Evolutionary conservation across 2,888 invertebrate species (phyloP).

Genomic region (Ormyrus pomaceus): DNA sequence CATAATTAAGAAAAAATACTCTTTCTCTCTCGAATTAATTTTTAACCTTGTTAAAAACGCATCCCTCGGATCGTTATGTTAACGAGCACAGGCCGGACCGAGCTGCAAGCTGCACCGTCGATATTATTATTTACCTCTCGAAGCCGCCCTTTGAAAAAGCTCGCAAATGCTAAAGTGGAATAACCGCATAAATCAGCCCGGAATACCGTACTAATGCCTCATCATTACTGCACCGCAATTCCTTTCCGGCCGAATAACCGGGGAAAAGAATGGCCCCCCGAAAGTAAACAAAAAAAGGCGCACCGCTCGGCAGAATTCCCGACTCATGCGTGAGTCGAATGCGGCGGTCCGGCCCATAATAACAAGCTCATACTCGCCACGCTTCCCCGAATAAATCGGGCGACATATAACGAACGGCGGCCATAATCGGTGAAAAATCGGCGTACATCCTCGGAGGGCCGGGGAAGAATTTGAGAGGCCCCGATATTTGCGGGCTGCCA

Average conservation of each 20-base stretch:
- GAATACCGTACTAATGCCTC: neutral
- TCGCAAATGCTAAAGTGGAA: no score
- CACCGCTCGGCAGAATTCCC: no score
- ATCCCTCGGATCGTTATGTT: no score
- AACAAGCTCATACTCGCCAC: slow-evolving; percentile 30
- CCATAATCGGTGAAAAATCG: slow-evolving; percentile 17
- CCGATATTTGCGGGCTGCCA: neutral
- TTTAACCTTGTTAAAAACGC: no score
- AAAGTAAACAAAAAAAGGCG: no score
- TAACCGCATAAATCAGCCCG: neutral
- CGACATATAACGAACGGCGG: slow-evolving; percentile 17
- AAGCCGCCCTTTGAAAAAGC: neutral
- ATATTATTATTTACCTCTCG: neutral
- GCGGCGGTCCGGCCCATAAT: slow-evolving; percentile 13
- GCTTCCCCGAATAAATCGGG: slow-evolving; percentile 26
- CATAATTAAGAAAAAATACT: no score
- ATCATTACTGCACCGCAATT: neutral
- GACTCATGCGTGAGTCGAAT: no score
- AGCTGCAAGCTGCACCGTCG: no score
- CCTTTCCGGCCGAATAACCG: slow-evolving; percentile 3
- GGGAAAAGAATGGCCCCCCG: neutral
- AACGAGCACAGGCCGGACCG: no score
- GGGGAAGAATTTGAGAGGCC: neutral
- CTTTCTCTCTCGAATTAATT: no score
- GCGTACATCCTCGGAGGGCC: neutral